Base-by-base conservation (phyloP, 1,140 invertebrate species). In the Chironomus tepperi region DNA sequence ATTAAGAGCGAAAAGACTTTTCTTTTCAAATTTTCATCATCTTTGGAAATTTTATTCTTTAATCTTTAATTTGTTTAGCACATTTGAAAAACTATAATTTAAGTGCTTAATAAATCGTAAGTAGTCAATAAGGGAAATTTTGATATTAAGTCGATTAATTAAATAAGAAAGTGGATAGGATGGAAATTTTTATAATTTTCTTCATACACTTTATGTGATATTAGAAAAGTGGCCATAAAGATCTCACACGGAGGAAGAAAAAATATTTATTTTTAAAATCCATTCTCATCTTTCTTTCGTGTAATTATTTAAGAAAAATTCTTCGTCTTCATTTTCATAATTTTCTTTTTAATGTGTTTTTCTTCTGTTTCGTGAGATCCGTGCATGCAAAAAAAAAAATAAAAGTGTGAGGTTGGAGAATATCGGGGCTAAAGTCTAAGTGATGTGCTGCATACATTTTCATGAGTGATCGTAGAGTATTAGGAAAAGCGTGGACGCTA, bases 251-350 rank as follows among this genome's bases (percentile, higher is more conserved):
- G 47, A 57, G 47, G 47, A 57, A n/a, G n/a, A n/a, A 57, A 57
- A 57, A 57, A 34, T 34, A 34, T 57, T 57, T 57, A 57, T 57
- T 57, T 57, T 57, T 57, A 57, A 57, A 57, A 57, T 57, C 47
- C 47, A 57, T 57, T 57, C n/a, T 57, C 47, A 57, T 57, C n/a
- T n/a, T 57, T 34, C n/a, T 57, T 57, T 57, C 47, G 47, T 57
- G 47, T 57, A 57, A 57, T 57, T 57, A 57, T 57, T 57, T 57
- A 57, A n/a, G 47, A 57, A 57, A 47, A 15, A n/a, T 57, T 57
- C 47, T 57, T 57, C 47, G 12, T 57, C n/a, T 34, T 34, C 24
- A 34, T 47, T 57, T 57, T 57, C 47, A 57, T 57, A 57, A 57
- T 57, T 57, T 57, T 57, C 12, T 57, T 15, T n/a, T 15, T 5